Conservation (phyloP, 2,888 invertebrate species). For the Drepanosiphum platanoidis region DNA sequence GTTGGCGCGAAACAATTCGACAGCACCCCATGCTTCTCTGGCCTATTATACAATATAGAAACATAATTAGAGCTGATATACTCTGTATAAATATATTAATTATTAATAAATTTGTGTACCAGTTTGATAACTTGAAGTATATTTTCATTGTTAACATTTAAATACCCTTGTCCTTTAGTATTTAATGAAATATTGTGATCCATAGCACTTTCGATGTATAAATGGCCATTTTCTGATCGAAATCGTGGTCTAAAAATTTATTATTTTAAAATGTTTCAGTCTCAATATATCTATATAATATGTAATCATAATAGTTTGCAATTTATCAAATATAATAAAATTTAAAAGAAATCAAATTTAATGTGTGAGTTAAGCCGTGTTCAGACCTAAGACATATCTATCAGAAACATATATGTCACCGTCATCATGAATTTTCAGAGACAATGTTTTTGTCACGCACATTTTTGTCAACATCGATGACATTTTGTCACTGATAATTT, state of each 20-base stretch:
- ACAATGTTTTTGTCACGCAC: too few relatives aligned
- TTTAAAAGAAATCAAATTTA: too few relatives aligned
- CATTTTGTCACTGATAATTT: too few relatives aligned
- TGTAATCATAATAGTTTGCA: too few relatives aligned
- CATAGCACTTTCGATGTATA: conserved; percentile 80
- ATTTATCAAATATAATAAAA: too few relatives aligned
- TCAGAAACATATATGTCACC: too few relatives aligned
- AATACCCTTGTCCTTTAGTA: conserved; percentile 74
- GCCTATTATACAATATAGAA: conserved; percentile 7
- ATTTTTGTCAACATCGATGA: too few relatives aligned
- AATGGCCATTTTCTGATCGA: conserved; percentile 79
- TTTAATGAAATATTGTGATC: conserved; percentile 82
- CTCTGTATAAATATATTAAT: neutral
- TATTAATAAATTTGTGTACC: conserved; percentile 67
- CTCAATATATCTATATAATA: too few relatives aligned
- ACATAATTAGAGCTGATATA: neutral
- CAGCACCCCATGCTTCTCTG: conserved; percentile 49
- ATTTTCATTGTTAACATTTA: conserved; percentile 79
- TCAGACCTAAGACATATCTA: too few relatives aligned
- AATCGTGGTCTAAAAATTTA: conserved; percentile 31
- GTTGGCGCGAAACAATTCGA: conserved; percentile 39
- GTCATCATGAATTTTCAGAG: too few relatives aligned
- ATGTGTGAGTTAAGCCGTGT: too few relatives aligned
- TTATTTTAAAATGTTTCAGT: neutral
- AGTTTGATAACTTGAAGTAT: conserved; percentile 70